Evolutionary conservation across 2,797 vertebrate genomes (phyloP), one percentile per base, ranked within the genome.

Genomic region (Rhadinocentrus ornatus): DNA sequence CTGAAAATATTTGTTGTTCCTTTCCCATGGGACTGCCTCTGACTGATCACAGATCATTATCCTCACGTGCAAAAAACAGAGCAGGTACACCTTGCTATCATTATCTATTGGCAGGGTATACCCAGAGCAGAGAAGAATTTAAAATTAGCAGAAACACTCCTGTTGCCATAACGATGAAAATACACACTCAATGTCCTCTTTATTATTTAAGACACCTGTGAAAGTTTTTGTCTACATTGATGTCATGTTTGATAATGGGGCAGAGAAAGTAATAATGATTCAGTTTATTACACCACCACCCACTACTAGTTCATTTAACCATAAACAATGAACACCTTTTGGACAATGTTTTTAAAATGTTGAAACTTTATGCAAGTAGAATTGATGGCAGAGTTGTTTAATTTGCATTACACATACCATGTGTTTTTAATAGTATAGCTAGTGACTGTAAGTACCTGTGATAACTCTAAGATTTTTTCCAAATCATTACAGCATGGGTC

Each of bases 31-130:
- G 78, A 85, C 50, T 7, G 74, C 80, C 58, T 62, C 55, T 52
- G 60, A 83, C 72, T 66, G 76, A 50, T 76, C 78, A 59, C 72
- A 83, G 68, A 75, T 77, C 67, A 78, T 81, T 80, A 80, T 78
- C 70, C 78, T 74, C 41, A 61, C 69, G 80, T 73, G 81, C 76
- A 83, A 54, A 70, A 72, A 64, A 77, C 80, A 82, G 68, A 71
- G 11, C 9, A 61, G 69, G 62, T 70, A 12, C 83, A 88, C 70
- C 78, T 78, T 88, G 87, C 69, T 83, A 39, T 66, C 35, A 91
- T 88, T 88, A 90, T 15, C 29, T 4, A 4, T 48, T 84, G 77
- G 74, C 80, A 77, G 65, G 69, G 61, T 72, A 31, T 31, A 59
- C 29, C 54, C 18, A n/a, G 15, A 35, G 34, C 58, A 35, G 46